Base-by-base conservation (phyloP, 2,888 invertebrate genomes). In the Adela reaumurella region DNA sequence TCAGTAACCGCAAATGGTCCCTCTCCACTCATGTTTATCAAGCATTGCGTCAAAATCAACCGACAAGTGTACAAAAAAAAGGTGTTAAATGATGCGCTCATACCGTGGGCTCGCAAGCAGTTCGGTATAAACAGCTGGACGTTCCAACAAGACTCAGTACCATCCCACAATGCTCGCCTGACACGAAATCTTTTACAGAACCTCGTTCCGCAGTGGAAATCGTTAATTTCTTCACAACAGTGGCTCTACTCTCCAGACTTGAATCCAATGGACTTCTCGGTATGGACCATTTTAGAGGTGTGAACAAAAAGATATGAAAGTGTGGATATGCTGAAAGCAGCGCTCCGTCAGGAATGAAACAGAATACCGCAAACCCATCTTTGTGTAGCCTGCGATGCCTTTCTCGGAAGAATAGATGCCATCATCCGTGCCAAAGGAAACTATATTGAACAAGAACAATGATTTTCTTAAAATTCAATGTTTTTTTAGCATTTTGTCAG, bases 221-320 rank as follows among this genome's bases (percentile, higher is more conserved):
- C 11, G 35, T 35, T 35, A 8, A 35, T 35, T 35, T 11, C 35
- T 35, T 35, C 35, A 35, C 11, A 35, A 18, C 42, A 19, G n/a
- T 41, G 17, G 20, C 17, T 43, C 17, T 50, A 50, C 46, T 50
- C 43, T 17, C 50, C 50, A 46, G 47, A 44, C 44, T 17, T 44
- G n/a, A 44, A 50, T 43, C 47, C 45, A 19, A 43, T 50, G 47
- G 47, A 50, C 35, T 50, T 50, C 24, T 47, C 47, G 17, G 47
- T 50, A 43, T 50, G 50, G 29, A 44, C 47, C 35, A 50, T 48
- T 50, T 43, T 49, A 19, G 46, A 49, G 49, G 41, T 49, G 20
- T 46, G 17, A 46, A 46, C 46, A 24, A 46, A 49, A 46, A 49
- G 35, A 49, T 46, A 29, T 46, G 45, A 41, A 24, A 43, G 24